phyloP scores from a whole-genome alignment of 2,113 vertebrate genomes.

The Romanogobio albipinnatus region DNA sequence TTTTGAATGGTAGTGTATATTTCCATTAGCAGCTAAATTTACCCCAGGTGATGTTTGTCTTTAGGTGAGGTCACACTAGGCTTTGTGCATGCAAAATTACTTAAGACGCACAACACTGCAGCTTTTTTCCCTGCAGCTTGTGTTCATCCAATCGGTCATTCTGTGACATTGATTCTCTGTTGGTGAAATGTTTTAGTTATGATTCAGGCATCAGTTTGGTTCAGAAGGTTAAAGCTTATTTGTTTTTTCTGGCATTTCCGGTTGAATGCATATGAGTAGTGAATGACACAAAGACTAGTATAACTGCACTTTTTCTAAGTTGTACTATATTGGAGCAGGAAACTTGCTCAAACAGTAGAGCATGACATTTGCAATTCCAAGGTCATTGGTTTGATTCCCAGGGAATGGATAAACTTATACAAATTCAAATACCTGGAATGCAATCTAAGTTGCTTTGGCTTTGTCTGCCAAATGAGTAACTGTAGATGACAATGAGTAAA shows the following conservation, averaged over 20 bases:
- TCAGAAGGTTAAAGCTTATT: neutral
- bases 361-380: too few relatives aligned
- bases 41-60: neutral
- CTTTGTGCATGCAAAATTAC: neutral
- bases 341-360: neutral
- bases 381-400: too few relatives aligned
- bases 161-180: neutral
- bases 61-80: neutral
- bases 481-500: neutral
- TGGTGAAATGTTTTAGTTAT: neutral
- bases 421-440: neutral
- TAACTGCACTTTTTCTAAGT: neutral
- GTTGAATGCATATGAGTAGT: too few relatives aligned
- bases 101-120: neutral
- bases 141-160: neutral
- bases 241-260: too few relatives aligned
- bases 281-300: neutral
- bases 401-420: neutral
- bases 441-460: neutral
- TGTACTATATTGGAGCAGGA: neutral
- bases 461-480: neutral
- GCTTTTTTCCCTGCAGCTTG: neutral
- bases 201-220: neutral
- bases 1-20: neutral
- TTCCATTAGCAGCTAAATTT: neutral